Percentiles rank a stretch among this genome's conserved stretches.
Evolutionary conservation across 1,140 invertebrate species (phyloP).

Genomic region (Leucophenga varia): DNA sequence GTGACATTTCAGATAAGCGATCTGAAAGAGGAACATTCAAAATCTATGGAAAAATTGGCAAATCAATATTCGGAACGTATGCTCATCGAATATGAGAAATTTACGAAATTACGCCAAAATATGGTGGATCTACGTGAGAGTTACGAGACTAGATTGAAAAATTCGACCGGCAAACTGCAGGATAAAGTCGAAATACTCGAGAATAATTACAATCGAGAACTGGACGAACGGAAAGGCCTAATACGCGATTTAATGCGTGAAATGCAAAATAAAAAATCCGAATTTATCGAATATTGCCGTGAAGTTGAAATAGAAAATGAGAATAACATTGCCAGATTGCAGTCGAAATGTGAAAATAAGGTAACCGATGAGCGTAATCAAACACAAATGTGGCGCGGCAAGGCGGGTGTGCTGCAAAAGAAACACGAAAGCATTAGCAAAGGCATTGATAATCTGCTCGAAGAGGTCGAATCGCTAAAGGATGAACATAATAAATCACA

Average conservation of each 20-base stretch:
- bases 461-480: conserved; percentile 57
- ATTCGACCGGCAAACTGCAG: conserved; percentile 48
- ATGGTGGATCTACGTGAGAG: conserved; percentile 71
- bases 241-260: conserved; percentile 51
- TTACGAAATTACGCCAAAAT: conserved; percentile 68
- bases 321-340: conserved; percentile 65
- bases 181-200: conserved; percentile 51
- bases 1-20: conserved; percentile 69
- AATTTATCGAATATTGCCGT: conserved; percentile 53
- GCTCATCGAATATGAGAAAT: conserved; percentile 87
- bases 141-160: conserved; percentile 67
- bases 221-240: conserved; percentile 48
- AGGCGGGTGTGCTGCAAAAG: conserved; percentile 80
- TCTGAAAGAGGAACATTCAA: conserved; percentile 69
- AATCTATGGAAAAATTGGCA: conserved; percentile 62
- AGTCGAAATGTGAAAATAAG: conserved; percentile 71
- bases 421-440: conserved; percentile 69
- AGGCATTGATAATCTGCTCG: conserved; percentile 69
- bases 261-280: conserved; percentile 51
- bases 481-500: conserved; percentile 70
- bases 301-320: conserved; percentile 59
- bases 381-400: conserved; percentile 76
- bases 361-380: conserved; percentile 76
- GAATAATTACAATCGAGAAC: conserved; percentile 49
- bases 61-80: conserved; percentile 75